A percentile compares a stretch with the other conserved stretches of the same genome.
Conservation (phyloP, 64 coral and sea anemone species). For the Pocillopora verrucosa region DNA sequence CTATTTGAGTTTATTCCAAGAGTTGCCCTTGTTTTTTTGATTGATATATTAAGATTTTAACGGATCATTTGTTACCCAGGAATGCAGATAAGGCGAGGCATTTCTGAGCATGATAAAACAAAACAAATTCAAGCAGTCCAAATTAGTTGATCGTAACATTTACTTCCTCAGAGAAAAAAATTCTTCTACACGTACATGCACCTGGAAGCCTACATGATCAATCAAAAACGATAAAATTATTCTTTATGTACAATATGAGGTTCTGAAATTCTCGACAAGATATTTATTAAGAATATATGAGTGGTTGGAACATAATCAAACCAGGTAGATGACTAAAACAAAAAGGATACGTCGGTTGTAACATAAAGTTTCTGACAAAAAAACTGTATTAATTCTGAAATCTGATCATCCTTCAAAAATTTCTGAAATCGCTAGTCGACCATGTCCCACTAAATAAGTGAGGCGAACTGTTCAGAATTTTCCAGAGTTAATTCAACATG, state of each 20-base stretch:
- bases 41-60: too few relatives aligned
- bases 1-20: too few relatives aligned
- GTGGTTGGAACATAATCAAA: neutral
- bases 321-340: neutral
- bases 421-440: neutral
- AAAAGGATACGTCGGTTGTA: neutral
- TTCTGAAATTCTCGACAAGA: neutral
- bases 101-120: neutral
- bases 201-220: neutral
- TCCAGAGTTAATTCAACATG: slow-evolving; percentile 82
- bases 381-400: neutral
- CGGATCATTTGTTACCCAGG: too few relatives aligned
- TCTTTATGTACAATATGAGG: neutral
- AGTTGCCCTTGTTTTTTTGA: too few relatives aligned
- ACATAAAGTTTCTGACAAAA: neutral
- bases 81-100: too few relatives aligned
- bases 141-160: neutral
- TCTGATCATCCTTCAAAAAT: neutral
- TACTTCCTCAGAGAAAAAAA: neutral
- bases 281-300: neutral
- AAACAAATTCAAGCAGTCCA: neutral
- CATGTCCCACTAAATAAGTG: neutral
- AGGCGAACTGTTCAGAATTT: slow-evolving; percentile 4
- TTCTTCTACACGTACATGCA: neutral
- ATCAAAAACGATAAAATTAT: neutral